A percentile compares a stretch with the other conserved stretches of the same genome.
Conservation (phyloP, 2,888 invertebrate species). For the Chrysolina haemoptera region DNA sequence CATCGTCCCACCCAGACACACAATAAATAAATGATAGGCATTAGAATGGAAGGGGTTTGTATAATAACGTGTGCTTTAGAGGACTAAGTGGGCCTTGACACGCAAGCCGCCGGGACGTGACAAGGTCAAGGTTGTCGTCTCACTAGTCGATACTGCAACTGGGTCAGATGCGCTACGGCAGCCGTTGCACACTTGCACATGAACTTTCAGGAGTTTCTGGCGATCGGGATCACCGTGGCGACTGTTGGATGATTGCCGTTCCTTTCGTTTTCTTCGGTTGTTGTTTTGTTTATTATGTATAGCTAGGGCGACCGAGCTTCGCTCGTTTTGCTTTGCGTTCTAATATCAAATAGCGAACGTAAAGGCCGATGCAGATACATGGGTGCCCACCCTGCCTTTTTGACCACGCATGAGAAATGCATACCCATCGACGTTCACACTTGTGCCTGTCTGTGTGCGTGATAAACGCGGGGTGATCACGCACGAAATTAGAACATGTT, state of each 20-base stretch:
- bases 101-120: slow-evolving; percentile 33
- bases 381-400: too few relatives aligned
- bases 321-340: too few relatives aligned
- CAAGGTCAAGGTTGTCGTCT: slow-evolving; percentile 54
- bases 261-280: not conserved
- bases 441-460: too few relatives aligned
- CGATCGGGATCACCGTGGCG: not conserved
- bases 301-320: too few relatives aligned
- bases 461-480: too few relatives aligned
- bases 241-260: not conserved
- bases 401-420: too few relatives aligned
- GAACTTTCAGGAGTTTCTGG: not conserved
- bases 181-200: slow-evolving; percentile 1
- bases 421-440: too few relatives aligned
- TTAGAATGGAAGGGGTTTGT: slow-evolving; percentile 11
- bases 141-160: slow-evolving; percentile 51
- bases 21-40: slow-evolving; percentile 3
- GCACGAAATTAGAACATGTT: too few relatives aligned
- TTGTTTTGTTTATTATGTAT: not conserved
- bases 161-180: slow-evolving; percentile 50
- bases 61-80: slow-evolving; percentile 17
- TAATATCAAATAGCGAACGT: too few relatives aligned
- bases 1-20: not conserved
- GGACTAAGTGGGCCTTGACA: slow-evolving; percentile 31
- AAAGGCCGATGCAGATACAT: too few relatives aligned